Evolutionary conservation across 2,797 vertebrate species (phyloP), one percentile per base, ranked within the genome.

Genomic region (Bucorvus abyssinicus): DNA sequence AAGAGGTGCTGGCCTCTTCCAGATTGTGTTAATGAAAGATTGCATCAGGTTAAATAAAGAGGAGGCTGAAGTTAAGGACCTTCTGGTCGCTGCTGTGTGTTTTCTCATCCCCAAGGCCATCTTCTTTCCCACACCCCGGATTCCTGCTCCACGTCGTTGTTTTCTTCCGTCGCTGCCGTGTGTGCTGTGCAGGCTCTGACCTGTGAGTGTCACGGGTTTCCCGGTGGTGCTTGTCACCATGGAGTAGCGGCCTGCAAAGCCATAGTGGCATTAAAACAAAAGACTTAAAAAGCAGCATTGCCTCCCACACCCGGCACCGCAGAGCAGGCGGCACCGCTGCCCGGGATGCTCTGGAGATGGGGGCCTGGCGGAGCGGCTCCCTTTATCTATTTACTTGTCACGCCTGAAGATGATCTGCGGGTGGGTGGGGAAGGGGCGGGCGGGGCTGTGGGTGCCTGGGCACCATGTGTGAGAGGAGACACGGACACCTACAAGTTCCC

Each of bases 41-140:
- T 93, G 57, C 29, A 53, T 40, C 14, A 49, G 60, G 53, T 42
- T 78, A 27, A 90, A 87, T 78, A 27, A 45, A 60, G 70, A 71
- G 21, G 44, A 56, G 81, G n/a, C 65, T 10, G 6, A 50, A 76
- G 16, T 79, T 87, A 49, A 94, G 74, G 71, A 56, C 57, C 32
- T 89, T 75, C 19, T 63, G 42, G 40, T 29, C 42, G 6, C 9
- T 15, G 32, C 49, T 9, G 1, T 16, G 67, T 22, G 12, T 50
- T 92, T 73, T 74, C 92, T 78, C 47, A 24, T 67, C 52, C 69
- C 89, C 95, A 92, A 96, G 95, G 95, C 61, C 86, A 52, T 71
- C 71, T 22, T 84, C 50, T 15, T 57, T 44, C 60, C 67, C 34
- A 1, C 29, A 49, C 47, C 56, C 63, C 2, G 6, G 45, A 50